Conservation (phyloP, 2,113 vertebrate genomes). For the Chaenocephalus aceratus region DNA sequence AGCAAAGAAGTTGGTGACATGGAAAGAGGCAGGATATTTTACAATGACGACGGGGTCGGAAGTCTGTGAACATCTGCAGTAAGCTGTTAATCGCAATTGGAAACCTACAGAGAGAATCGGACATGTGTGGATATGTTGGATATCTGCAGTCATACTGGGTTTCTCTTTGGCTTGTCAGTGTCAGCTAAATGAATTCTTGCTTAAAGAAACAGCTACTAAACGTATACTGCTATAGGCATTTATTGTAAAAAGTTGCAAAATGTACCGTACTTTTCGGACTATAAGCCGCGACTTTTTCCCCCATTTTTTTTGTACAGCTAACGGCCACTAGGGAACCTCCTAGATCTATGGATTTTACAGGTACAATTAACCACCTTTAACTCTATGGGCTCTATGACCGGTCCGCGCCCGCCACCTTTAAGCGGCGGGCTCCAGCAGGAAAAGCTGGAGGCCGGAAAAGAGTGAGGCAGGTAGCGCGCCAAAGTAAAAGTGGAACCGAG, state of each 20-base stretch:
- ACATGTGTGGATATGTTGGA: not conserved
- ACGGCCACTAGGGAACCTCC: too few relatives aligned
- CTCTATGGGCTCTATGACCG: too few relatives aligned
- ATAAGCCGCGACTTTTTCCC: too few relatives aligned
- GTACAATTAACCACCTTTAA: too few relatives aligned
- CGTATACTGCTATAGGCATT: not conserved
- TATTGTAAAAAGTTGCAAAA: not conserved
- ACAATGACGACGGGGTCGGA: not conserved
- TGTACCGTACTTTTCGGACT: too few relatives aligned
- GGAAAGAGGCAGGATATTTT: slow-evolving; percentile 1
- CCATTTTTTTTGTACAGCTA: too few relatives aligned
- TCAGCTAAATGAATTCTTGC: not conserved
- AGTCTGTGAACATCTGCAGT: slow-evolving; percentile 7
- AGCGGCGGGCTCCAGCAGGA: too few relatives aligned
- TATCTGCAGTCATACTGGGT: not conserved
- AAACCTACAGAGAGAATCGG: not conserved
- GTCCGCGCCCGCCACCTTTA: too few relatives aligned
- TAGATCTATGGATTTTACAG: too few relatives aligned
- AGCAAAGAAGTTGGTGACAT: slow-evolving; percentile 33
- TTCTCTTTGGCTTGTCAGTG: slow-evolving; percentile 10
- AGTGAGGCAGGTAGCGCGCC: too few relatives aligned
- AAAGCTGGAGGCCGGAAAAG: too few relatives aligned
- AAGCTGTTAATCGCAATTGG: not conserved
- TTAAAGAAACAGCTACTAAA: not conserved
- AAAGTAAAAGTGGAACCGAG: too few relatives aligned